A percentile compares a stretch with the other conserved stretches of the same genome.
These are phyloP conservation scores for Labroides dimidiatus DNA, from an alignment of 2,797 vertebrate genomes.

Conservation along the genomic window DNA sequence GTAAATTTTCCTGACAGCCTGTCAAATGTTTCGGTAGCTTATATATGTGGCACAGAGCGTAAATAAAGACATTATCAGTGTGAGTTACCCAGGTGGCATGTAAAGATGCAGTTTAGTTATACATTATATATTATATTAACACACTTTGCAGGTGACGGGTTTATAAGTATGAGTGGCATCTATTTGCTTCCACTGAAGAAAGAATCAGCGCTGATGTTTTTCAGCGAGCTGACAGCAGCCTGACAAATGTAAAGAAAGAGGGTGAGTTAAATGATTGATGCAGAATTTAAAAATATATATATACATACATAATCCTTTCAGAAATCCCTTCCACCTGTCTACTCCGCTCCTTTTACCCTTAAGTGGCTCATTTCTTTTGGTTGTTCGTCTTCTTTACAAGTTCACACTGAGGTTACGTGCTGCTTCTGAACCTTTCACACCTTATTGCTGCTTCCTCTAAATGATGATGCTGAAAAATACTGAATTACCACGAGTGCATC, in stretches of 20 bases:
- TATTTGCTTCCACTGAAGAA: not conserved
- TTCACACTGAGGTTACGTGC: conserved; percentile 11
- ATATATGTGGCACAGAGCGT: not conserved
- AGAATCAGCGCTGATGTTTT: conserved; percentile 1
- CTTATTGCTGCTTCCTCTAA: not conserved
- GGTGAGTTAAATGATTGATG: not conserved
- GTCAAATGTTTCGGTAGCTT: too few species aligned
- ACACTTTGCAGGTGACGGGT: not conserved
- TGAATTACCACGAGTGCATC: not conserved
- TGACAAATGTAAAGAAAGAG: not conserved
- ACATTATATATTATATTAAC: not conserved
- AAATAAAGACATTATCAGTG: not conserved
- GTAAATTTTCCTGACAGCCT: too few species aligned
- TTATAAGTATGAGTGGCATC: not conserved
- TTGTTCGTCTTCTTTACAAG: not conserved
- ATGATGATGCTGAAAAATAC: not conserved
- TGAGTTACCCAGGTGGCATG: not conserved
- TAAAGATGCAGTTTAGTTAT: not conserved
- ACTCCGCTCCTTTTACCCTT: not conserved
- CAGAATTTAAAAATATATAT: not conserved
- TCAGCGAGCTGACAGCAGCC: conserved; percentile 8
- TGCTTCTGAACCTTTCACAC: not conserved
- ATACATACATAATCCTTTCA: conserved; percentile 7
- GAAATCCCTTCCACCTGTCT: conserved; percentile 5
- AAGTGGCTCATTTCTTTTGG: not conserved